phyloP scores from a whole-genome alignment of 2,113 vertebrate genomes.

The Gadus macrocephalus region DNA sequence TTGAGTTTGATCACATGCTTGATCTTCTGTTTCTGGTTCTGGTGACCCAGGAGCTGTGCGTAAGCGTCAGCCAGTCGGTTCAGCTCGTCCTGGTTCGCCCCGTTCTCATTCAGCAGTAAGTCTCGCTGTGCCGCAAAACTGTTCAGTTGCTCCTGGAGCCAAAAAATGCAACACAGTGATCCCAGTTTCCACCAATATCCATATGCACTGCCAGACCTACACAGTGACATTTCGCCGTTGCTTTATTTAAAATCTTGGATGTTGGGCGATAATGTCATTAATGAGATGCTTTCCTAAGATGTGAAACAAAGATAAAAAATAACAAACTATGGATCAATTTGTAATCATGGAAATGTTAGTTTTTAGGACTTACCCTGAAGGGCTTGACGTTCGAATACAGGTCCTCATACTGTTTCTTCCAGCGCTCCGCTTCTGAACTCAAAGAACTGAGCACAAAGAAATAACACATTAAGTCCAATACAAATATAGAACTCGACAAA shows the following conservation, averaged over 20 bases:
- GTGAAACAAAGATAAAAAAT: too few species aligned
- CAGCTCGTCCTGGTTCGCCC: slow-evolving; percentile 85
- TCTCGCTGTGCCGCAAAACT: slow-evolving; percentile 85
- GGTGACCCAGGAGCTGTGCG: slow-evolving; percentile 88
- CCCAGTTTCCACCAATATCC: too few species aligned
- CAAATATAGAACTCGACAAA: background rate
- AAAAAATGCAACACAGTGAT: too few species aligned
- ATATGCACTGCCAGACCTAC: too few species aligned
- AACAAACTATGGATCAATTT: too few species aligned
- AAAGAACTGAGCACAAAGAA: slow-evolving; percentile 40
- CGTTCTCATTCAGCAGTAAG: slow-evolving; percentile 81
- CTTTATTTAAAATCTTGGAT: too few species aligned
- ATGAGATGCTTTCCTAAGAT: too few species aligned
- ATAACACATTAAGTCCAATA: background rate
- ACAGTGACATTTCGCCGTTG: too few species aligned
- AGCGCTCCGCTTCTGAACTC: slow-evolving; percentile 63
- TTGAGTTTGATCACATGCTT: slow-evolving; percentile 94
- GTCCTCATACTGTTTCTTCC: slow-evolving; percentile 84
- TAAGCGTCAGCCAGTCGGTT: slow-evolving; percentile 86
- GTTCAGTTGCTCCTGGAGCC: slow-evolving; percentile 85
- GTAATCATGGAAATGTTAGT: too few species aligned
- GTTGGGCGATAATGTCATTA: too few species aligned
- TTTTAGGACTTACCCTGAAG: slow-evolving; percentile 81
- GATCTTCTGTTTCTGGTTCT: slow-evolving; percentile 97
- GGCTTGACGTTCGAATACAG: slow-evolving; percentile 86